Percentiles rank a stretch among this genome's conserved stretches.
phyloP scores from a whole-genome alignment of 1,140 invertebrate species.

The Drosophila setifemur region DNA sequence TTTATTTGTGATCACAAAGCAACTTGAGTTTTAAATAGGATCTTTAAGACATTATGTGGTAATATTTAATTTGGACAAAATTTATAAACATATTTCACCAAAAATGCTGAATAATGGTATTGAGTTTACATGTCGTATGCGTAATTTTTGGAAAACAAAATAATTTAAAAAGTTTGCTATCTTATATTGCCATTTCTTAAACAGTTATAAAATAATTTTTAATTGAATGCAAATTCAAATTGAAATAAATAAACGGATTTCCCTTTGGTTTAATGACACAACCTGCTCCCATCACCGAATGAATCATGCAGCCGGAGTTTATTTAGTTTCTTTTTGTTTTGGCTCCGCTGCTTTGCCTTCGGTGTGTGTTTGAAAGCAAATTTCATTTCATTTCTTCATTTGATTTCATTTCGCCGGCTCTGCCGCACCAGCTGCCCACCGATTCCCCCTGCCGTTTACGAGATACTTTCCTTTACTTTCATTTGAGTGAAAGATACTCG shows the following conservation, averaged over 20 bases:
- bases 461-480: constrained; percentile 77
- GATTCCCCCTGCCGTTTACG: constrained; percentile 16
- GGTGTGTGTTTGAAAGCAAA: constrained; percentile 67
- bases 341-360: constrained; percentile 33
- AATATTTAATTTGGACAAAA: too few relatives aligned
- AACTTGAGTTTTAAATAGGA: too few relatives aligned
- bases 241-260: background rate
- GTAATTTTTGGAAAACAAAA: background rate
- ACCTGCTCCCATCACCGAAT: background rate
- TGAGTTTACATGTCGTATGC: background rate
- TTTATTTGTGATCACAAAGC: too few relatives aligned
- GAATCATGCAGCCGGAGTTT: constrained; percentile 14
- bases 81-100: too few relatives aligned
- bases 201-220: too few relatives aligned
- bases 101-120: too few relatives aligned
- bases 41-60: too few relatives aligned
- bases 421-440: constrained; percentile 5
- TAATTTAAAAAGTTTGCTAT: too few relatives aligned
- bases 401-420: constrained; percentile 65
- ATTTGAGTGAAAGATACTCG: constrained; percentile 77
- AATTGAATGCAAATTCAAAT: background rate
- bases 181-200: too few relatives aligned
- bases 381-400: constrained; percentile 81
- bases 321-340: constrained; percentile 35
- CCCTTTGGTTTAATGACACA: background rate